Evolutionary conservation across 2,113 vertebrate genomes (phyloP), one percentile per base, ranked within the genome.

Genomic region (Macrotus californicus): DNA sequence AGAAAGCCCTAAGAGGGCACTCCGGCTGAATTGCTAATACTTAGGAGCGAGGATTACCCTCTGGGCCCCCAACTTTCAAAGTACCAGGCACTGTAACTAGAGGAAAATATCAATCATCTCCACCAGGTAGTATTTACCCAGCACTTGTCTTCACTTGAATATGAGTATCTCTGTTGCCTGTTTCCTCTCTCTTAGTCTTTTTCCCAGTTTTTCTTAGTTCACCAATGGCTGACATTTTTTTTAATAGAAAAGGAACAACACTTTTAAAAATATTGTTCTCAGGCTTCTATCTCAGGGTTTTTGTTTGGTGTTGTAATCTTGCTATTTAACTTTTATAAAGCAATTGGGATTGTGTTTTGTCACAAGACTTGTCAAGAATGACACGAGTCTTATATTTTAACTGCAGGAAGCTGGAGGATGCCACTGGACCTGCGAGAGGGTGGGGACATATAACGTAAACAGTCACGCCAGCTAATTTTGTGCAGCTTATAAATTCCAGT

Each of bases 271-370:
- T 56, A 82, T 61, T 89, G 4, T 67, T 80, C 6, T 70, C 56
- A 81, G 36, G 21, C 14, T 94, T 87, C 26, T 88, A 24, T 54
- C 29, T 91, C n/a, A 82, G 22, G 8, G 54, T 34, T 43, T 86
- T 94, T 87, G 11, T 73, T 95, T 64, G 87, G 31, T 72, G 59
- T 80, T 54, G 26, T 54, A 81, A 81, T 39, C 15, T 93, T 80
- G n/a, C 29, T 76, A 26, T n/a, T 88, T 95, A 87, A 84, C 15
- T 80, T 96, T 88, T 70, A 69, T 31, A 86, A 91, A 91, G 66
- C 48, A 89, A 14, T 19, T 76, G 59, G 29, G 12, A 81, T 75
- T 86, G 39, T 85, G 54, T 93, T 95, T 95, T 81, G 6, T 76
- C 61, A 34, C 18, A 61, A 61, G 61, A 86, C 43, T 70, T 92